Evolutionary conservation across 2,797 vertebrate genomes (phyloP).

Genomic region (Rallus crepitans): DNA sequence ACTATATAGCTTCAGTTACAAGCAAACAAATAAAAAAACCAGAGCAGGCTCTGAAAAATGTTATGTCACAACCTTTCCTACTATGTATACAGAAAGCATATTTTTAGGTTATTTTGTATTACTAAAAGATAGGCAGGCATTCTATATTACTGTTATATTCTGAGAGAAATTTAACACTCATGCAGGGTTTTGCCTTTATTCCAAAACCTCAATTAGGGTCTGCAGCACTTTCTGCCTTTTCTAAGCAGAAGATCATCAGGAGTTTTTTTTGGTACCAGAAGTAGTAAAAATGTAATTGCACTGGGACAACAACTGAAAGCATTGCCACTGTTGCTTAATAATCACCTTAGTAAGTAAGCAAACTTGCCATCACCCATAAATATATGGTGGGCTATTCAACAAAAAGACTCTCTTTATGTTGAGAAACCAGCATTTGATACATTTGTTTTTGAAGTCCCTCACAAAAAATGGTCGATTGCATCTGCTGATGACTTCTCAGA

Average conservation of each 20-base stretch:
- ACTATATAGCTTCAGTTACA: conserved; percentile 49
- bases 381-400: background rate
- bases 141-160: conserved; percentile 36
- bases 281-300: background rate
- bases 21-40: conserved; percentile 17
- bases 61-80: conserved; percentile 31
- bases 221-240: conserved; percentile 32
- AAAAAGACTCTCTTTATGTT: background rate
- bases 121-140: conserved; percentile 13
- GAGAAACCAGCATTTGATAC: background rate
- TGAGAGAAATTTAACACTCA: conserved; percentile 57
- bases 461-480: background rate
- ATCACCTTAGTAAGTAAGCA: background rate
- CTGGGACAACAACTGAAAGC: background rate
- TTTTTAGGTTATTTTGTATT: conserved; percentile 29
- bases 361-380: background rate
- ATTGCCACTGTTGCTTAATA: conserved; percentile 21
- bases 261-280: conserved; percentile 1
- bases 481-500: background rate
- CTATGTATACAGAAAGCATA: background rate
- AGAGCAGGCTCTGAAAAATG: conserved; percentile 28
- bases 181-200: conserved; percentile 53
- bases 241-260: conserved; percentile 61
- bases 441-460: background rate
- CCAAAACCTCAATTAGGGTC: conserved; percentile 60